These are phyloP conservation scores for Gorsachius goisagi DNA, from an alignment of 2,113 vertebrate genomes.

Conservation along the genomic window DNA sequence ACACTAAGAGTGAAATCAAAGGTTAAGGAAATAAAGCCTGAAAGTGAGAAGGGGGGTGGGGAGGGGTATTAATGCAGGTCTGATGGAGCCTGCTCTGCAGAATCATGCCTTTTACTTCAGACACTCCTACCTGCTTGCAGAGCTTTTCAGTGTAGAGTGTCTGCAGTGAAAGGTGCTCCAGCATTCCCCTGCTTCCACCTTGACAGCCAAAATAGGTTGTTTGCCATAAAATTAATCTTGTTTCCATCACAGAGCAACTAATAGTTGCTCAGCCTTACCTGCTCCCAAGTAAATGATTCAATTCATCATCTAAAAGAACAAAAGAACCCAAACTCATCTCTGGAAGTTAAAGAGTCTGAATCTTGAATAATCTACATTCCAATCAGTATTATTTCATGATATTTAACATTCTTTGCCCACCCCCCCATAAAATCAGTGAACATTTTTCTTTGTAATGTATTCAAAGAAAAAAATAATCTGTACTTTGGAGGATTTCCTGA, in stretches of 20 bases:
- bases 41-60: not conserved
- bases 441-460: not conserved
- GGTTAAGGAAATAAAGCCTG: slow-evolving; percentile 21
- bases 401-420: not conserved
- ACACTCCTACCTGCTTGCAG: not conserved
- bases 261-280: not conserved
- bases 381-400: not conserved
- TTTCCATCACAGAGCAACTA: not conserved
- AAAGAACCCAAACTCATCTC: not conserved
- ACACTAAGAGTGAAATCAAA: not conserved
- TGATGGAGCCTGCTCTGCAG: not conserved
- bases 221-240: not conserved
- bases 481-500: not conserved
- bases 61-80: not conserved
- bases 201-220: not conserved
- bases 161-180: not conserved
- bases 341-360: not conserved
- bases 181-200: not conserved
- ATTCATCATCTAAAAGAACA: not conserved
- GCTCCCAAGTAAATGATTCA: not conserved
- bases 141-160: not conserved
- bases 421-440: not conserved
- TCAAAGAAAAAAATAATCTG: not conserved
- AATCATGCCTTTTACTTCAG: not conserved
- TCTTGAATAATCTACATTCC: not conserved